Percentiles rank a stretch among this genome's conserved stretches.
These are phyloP conservation scores for Dione juno DNA, from an alignment of 2,888 invertebrate species.

Conservation along the genomic window DNA sequence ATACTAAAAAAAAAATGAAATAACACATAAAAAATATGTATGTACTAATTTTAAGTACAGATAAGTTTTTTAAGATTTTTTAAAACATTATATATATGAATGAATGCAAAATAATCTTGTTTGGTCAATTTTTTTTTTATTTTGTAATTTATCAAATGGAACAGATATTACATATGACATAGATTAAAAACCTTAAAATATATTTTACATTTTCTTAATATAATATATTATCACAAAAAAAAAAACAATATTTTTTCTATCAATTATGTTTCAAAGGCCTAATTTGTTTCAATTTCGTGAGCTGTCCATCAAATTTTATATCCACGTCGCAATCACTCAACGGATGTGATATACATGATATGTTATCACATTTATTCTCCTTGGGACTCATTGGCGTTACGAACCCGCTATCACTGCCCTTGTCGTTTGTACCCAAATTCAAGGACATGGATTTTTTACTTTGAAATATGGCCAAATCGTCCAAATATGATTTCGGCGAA, in stretches of 20 bases:
- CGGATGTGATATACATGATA: slow-evolving; percentile 85
- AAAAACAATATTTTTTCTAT: background rate
- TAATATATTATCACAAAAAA: too few relatives aligned
- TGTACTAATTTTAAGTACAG: background rate
- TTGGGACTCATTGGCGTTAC: slow-evolving; percentile 85
- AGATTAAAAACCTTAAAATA: too few relatives aligned
- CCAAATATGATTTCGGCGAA: slow-evolving; percentile 57
- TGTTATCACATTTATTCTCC: slow-evolving; percentile 70
- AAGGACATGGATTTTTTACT: slow-evolving; percentile 70
- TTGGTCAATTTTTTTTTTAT: background rate
- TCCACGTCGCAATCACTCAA: slow-evolving; percentile 91
- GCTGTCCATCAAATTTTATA: slow-evolving; percentile 90
- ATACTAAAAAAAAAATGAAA: background rate
- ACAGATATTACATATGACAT: background rate
- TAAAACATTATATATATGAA: too few relatives aligned
- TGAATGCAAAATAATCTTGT: too few relatives aligned
- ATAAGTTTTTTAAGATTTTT: background rate
- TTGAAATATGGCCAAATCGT: slow-evolving; percentile 67
- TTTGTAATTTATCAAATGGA: too few relatives aligned
- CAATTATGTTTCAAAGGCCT: slow-evolving; percentile 70
- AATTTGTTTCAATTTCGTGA: slow-evolving; percentile 90
- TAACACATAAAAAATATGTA: background rate
- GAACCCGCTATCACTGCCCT: slow-evolving; percentile 83
- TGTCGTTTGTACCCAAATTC: slow-evolving; percentile 61
- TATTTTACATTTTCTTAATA: too few relatives aligned